These are phyloP conservation scores for Leptinotarsa defecta DNA, from an alignment of 1,140 invertebrate species.

Conservation along the genomic window DNA sequence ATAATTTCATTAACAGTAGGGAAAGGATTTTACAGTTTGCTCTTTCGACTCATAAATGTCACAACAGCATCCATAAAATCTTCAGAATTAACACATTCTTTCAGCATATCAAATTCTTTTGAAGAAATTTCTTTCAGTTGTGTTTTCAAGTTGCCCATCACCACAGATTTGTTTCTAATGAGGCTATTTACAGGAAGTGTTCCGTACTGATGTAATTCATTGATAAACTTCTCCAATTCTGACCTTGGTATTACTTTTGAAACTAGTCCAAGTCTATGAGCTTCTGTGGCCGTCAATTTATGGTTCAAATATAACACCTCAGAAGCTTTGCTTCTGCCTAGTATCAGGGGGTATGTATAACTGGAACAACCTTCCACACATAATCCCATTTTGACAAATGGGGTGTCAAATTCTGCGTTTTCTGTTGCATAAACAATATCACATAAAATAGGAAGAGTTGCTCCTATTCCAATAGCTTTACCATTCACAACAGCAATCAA, in stretches of 20 bases:
- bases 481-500: slow-evolving; percentile 90
- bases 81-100: slow-evolving; percentile 45
- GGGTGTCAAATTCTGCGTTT: slow-evolving; percentile 81
- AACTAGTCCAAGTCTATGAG: slow-evolving; percentile 46
- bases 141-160: slow-evolving; percentile 38
- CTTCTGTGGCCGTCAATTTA: slow-evolving; percentile 71
- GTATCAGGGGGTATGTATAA: slow-evolving; percentile 78
- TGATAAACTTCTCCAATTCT: slow-evolving; percentile 42
- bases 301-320: slow-evolving; percentile 82
- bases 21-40: slow-evolving; percentile 39
- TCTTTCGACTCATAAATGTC: slow-evolving; percentile 46
- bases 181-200: slow-evolving; percentile 44
- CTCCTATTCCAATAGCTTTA: slow-evolving; percentile 88
- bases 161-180: slow-evolving; percentile 47
- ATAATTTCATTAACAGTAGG: too few species aligned
- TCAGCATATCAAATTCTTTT: slow-evolving; percentile 43
- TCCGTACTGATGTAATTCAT: slow-evolving; percentile 44
- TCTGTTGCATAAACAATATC: slow-evolving; percentile 89
- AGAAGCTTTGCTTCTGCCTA: slow-evolving; percentile 79
- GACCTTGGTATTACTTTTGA: slow-evolving; percentile 46
- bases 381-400: slow-evolving; percentile 80
- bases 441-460: slow-evolving; percentile 81
- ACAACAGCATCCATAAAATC: slow-evolving; percentile 45
- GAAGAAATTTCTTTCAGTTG: slow-evolving; percentile 40
- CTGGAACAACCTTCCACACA: slow-evolving; percentile 85